Evolutionary conservation across 2,113 vertebrate genomes (phyloP), one percentile per base, ranked within the genome.

Genomic region (Mohoua ochrocephala): DNA sequence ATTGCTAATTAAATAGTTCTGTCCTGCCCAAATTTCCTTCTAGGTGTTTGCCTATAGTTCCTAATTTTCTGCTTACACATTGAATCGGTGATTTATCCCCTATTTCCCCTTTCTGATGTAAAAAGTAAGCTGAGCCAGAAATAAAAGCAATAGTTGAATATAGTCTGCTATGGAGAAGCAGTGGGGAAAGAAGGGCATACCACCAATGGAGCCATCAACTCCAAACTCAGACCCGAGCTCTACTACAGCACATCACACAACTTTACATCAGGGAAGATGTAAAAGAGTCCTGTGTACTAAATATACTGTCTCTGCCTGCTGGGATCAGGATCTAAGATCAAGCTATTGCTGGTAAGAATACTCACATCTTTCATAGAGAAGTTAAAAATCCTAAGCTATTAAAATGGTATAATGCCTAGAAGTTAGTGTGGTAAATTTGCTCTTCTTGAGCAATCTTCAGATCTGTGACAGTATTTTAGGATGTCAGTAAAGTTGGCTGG

Each of bases 1-100:
- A 75, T n/a, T 84, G 30, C 31, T 68, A 93, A 96, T 88, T 85
- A 85, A 79, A 67, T 52, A 54, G 6, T 23, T 67, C 44, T 73
- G 19, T 44, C 42, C 60, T 82, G 30, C 21, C 28, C 52, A 82
- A 21, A 54, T 77, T 89, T 56, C 33, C 26, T 53, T 33, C 53
- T 8, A 49, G 28, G 5, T 45, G 10, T 50, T 84, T 84, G 7
- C 16, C 15, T 59, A 7, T 4, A 1, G 44, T 61, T 81, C 22
- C 45, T 76, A 44, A 54, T 81, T 89, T 91, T 70, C 54, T 81
- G 41, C n/a, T 74, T 63, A 24, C 7, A 70, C 6, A 39, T 6
- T 54, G 10, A 50, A 33, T 33, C 27, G 22, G 13, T 17, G 11
- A 63, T 42, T 75, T 75, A 30, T 35, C 7, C 12, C 6, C 4